Conservation (phyloP, 2,888 invertebrate species). For the Drosophila villosipedis region DNA sequence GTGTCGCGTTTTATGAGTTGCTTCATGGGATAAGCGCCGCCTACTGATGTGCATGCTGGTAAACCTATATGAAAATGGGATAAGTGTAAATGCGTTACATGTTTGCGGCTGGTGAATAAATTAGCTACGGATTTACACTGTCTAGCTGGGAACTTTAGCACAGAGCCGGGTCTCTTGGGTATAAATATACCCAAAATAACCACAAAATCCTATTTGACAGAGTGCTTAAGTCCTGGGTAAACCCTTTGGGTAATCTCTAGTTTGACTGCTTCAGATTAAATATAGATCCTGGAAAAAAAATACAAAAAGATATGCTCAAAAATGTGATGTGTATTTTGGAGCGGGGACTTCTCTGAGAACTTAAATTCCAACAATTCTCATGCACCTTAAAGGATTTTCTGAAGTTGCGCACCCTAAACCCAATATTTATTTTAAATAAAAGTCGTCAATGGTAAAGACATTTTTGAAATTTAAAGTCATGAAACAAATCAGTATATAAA, state of each 20-base stretch:
- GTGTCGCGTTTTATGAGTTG: conserved; percentile 52
- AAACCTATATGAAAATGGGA: conserved; percentile 10
- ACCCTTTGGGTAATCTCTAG: conserved; percentile 7
- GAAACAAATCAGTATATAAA: not conserved
- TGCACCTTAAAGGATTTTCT: not conserved
- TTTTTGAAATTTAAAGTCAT: not conserved
- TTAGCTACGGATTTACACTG: conserved; percentile 60
- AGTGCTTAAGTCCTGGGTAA: conserved; percentile 6
- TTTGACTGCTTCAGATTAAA: conserved; percentile 1
- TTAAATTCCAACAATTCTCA: not conserved
- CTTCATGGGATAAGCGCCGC: conserved; percentile 1
- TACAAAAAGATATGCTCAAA: not conserved
- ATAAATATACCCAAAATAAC: conserved; percentile 10
- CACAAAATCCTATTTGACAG: conserved; percentile 12
- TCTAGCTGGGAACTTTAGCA: conserved; percentile 29
- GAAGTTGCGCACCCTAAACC: not conserved
- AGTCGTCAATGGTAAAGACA: not conserved
- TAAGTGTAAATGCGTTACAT: conserved; percentile 41
- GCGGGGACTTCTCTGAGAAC: not conserved
- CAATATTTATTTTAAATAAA: not conserved
- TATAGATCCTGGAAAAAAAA: not conserved
- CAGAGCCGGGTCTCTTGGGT: conserved; percentile 10
- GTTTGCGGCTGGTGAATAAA: conserved; percentile 59
- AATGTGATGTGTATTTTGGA: not conserved
- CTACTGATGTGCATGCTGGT: conserved; percentile 2